Percentiles rank a stretch among this genome's conserved stretches.
Evolutionary conservation across 2,797 vertebrate genomes (phyloP).

Genomic region (Meda fulgida): DNA sequence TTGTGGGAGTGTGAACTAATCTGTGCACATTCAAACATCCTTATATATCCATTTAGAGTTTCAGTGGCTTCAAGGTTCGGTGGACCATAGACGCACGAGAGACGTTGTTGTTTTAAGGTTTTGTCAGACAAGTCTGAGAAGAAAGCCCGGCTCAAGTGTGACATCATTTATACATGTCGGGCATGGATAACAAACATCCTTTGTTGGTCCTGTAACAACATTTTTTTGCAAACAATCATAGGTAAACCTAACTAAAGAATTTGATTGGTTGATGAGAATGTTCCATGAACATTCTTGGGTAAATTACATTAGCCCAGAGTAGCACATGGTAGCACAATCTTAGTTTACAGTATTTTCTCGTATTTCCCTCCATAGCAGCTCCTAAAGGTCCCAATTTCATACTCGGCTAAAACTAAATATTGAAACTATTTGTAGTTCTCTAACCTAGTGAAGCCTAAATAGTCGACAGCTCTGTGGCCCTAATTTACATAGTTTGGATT

Average conservation of each 20-base stretch:
- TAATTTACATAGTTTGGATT: constrained; percentile 61
- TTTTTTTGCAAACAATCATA: background rate
- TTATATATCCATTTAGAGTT: constrained; percentile 3
- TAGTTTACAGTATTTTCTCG: background rate
- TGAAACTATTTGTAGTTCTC: constrained; percentile 7
- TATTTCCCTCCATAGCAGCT: background rate
- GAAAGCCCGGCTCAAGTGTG: background rate
- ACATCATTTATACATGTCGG: background rate
- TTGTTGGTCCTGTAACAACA: background rate
- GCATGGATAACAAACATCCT: background rate
- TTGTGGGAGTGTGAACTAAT: constrained; percentile 27
- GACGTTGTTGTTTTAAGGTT: background rate
- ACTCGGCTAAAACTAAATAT: constrained; percentile 17
- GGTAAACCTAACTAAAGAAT: background rate
- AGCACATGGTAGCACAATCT: background rate
- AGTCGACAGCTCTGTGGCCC: constrained; percentile 28
- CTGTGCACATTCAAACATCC: constrained; percentile 18
- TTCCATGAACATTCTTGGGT: too few species aligned
- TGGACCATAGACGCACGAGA: background rate
- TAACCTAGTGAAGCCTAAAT: constrained; percentile 34
- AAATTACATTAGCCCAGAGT: background rate
- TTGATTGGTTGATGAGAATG: background rate
- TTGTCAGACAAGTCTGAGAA: background rate
- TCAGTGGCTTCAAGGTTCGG: background rate
- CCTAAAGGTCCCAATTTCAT: background rate